phyloP scores from a whole-genome alignment of 2,888 invertebrate genomes.

The Stenchaetothrips biformis region DNA sequence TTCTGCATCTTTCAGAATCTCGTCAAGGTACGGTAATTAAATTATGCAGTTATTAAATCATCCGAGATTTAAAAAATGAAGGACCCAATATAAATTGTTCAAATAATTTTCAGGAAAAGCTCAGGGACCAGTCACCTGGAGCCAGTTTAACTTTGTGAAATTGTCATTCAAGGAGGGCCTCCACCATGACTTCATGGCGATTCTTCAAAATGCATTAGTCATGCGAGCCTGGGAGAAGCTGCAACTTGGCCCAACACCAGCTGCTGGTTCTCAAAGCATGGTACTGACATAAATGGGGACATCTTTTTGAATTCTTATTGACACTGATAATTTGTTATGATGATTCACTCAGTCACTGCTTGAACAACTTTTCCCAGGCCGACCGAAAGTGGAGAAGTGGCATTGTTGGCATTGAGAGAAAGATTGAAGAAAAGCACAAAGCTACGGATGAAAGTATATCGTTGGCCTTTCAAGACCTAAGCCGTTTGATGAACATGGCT shows the following conservation, averaged over 20 bases:
- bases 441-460: constrained; percentile 88
- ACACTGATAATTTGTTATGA: neutral
- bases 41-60: neutral
- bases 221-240: constrained; percentile 21
- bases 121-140: constrained; percentile 69
- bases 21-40: constrained; percentile 49
- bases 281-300: neutral
- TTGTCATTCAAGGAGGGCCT: constrained; percentile 83
- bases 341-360: constrained; percentile 20
- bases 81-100: neutral
- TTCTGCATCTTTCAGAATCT: constrained; percentile 67
- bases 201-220: constrained; percentile 47
- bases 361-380: neutral
- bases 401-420: constrained; percentile 93
- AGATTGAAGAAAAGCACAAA: constrained; percentile 83
- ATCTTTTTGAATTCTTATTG: neutral
- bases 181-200: constrained; percentile 57
- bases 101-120: constrained; percentile 52
- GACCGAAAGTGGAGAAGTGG: constrained; percentile 72
- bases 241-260: neutral
- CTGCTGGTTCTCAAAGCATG: constrained; percentile 22
- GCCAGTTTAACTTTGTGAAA: constrained; percentile 69
- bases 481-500: constrained; percentile 83
- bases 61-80: too few relatives aligned
- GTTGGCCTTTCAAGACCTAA: constrained; percentile 92